Base-by-base conservation (phyloP, 2,888 invertebrate species). In the Eristalis pertinax region DNA sequence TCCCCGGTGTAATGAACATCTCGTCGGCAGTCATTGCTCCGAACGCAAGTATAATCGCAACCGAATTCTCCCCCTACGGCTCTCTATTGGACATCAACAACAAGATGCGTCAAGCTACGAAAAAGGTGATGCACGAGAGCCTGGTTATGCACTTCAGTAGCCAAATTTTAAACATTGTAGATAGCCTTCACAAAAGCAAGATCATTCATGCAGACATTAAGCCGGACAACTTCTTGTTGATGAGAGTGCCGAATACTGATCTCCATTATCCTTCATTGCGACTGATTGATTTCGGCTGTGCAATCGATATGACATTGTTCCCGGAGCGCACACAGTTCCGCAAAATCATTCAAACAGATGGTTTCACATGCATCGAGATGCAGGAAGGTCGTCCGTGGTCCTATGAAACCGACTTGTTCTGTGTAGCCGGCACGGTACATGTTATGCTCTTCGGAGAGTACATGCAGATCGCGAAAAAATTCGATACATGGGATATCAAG, bases 171-270 rank as follows among this genome's bases (percentile, higher is more conserved):
- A 95, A 96, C 89, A 97, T 98, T 88, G 95, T 99, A 19, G 95
- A 97, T 90, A 95, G 96, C 89, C 94, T 99, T 90, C 98, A 99
- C 92, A 95, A 96, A 90, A 96, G 97, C 90, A 95, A 96, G 91
- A 98, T 99, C 86, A 98, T 99, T 89, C 99, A 99, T 91, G 98
- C 97, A 1, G 99, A 99, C 92, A 96, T 99, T 69, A 99, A 99
- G 92, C 99, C 99, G 0, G 99, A 99, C 91, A 99, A 99, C 93
- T 97, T 99, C 92, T 94, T 99, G 89, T 92, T 99, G 29, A 95
- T 95, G 95, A 95, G 95, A 92, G 94, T 96, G 73, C 92, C 96
- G 35, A 94, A 94, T 41, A 94, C 95, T 84, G 95, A 96, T 91
- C 95, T 95, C 91, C 94, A 94, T 79, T 94, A 95, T 83, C 96